Evolutionary conservation across 64 coral and sea anemone genomes (phyloP).

Genomic region (Montipora foliosa): DNA sequence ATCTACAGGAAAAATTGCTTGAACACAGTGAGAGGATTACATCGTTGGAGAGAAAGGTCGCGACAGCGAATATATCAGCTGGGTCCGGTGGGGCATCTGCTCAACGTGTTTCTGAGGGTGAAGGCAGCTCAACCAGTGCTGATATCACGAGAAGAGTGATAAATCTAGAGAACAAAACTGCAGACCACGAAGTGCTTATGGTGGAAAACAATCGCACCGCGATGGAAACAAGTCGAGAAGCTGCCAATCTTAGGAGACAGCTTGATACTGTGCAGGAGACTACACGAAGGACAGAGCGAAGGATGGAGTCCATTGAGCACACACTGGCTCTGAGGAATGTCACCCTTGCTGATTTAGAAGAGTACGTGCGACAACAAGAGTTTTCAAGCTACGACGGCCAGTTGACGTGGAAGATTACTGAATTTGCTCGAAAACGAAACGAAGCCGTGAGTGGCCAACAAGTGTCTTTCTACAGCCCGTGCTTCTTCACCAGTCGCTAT

Average conservation of each 20-base stretch:
- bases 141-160: background rate
- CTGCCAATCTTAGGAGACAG: too few relatives aligned
- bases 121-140: background rate
- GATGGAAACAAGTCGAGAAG: too few relatives aligned
- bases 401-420: too few relatives aligned
- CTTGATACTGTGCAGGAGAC: too few relatives aligned
- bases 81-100: background rate
- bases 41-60: background rate
- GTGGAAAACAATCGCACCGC: constrained; percentile 5
- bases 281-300: too few relatives aligned
- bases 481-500: constrained; percentile 29
- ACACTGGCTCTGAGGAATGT: too few relatives aligned
- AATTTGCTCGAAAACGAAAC: too few relatives aligned
- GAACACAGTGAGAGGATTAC: background rate
- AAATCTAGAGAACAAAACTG: constrained; percentile 4
- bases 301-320: too few relatives aligned
- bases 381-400: too few relatives aligned
- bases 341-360: too few relatives aligned
- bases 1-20: background rate
- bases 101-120: background rate
- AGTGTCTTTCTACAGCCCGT: constrained; percentile 1
- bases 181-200: constrained; percentile 22
- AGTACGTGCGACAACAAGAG: too few relatives aligned
- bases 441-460: background rate
- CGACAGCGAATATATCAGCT: background rate